These are phyloP conservation scores for Drosophila simulans DNA, from an alignment of 1,140 invertebrate species.

Conservation along the genomic window DNA sequence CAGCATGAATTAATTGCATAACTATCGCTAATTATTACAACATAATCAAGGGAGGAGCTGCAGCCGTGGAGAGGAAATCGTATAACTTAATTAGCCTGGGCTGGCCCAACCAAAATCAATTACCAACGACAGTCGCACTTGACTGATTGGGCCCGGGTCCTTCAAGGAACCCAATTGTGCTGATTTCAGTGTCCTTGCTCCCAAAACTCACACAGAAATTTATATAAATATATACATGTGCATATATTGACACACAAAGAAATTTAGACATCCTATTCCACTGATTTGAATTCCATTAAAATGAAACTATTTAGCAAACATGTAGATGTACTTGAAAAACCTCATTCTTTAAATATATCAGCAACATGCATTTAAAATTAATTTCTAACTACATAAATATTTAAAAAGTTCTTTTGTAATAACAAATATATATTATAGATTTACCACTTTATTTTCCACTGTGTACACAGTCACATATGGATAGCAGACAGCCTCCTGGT, in stretches of 20 bases:
- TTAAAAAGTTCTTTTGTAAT: no score
- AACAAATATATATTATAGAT: no score
- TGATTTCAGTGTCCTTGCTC: constrained; percentile 37
- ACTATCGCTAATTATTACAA: constrained; percentile 43
- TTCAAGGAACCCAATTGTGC: constrained; percentile 27
- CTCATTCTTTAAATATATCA: no score
- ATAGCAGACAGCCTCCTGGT: constrained; percentile 23
- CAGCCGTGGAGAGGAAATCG: constrained; percentile 54
- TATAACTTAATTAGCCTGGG: constrained; percentile 68
- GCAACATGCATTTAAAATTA: no score
- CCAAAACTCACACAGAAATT: constrained; percentile 4
- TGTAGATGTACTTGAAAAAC: no score
- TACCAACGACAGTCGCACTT: constrained; percentile 45
- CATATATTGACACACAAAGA: background rate
- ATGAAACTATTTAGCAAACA: no score
- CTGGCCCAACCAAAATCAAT: constrained; percentile 61
- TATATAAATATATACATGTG: background rate
- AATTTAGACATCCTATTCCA: background rate
- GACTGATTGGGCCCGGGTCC: constrained; percentile 38
- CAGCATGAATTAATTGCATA: constrained; percentile 52
- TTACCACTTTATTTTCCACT: background rate
- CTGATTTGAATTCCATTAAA: no score
- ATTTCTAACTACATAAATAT: no score
- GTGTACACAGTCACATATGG: constrained; percentile 50
- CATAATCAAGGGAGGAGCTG: constrained; percentile 32